Evolutionary conservation across 2,797 vertebrate species (phyloP).

Genomic region (Ptychobarbus kaznakovi): DNA sequence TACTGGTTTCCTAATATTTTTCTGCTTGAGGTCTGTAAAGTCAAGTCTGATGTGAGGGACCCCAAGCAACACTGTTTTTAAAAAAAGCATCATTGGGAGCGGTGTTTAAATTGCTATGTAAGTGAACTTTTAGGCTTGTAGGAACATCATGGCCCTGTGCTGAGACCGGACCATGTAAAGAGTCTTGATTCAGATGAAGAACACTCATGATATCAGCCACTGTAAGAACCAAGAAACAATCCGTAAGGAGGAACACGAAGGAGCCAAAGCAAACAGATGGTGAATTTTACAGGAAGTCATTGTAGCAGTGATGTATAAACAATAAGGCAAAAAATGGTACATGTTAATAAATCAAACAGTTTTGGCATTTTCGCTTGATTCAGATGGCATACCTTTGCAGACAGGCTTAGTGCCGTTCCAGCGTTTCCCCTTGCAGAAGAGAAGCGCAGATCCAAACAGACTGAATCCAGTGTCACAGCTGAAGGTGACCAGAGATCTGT

Average conservation of each 20-base stretch:
- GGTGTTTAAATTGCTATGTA: constrained; percentile 43
- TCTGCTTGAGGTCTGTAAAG: constrained; percentile 18
- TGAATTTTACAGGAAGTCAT: constrained; percentile 12
- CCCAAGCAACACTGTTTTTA: constrained; percentile 29
- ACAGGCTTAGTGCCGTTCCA: constrained; percentile 76
- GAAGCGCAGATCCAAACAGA: constrained; percentile 68
- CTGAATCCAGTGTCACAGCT: constrained; percentile 71
- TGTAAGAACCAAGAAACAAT: constrained; percentile 50
- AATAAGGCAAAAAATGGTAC: background rate
- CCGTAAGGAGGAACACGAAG: background rate
- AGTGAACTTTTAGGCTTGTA: constrained; percentile 43
- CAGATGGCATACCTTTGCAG: constrained; percentile 72
- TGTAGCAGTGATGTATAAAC: background rate
- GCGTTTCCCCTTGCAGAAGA: constrained; percentile 75
- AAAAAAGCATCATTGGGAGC: constrained; percentile 56
- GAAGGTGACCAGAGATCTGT: constrained; percentile 70
- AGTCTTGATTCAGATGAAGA: constrained; percentile 46
- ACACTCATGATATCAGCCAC: constrained; percentile 72
- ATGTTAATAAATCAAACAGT: background rate
- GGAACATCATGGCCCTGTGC: constrained; percentile 50
- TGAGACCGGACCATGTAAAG: constrained; percentile 30
- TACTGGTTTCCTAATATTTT: constrained; percentile 12
- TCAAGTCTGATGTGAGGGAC: constrained; percentile 31
- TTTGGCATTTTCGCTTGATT: background rate
- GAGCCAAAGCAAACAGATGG: constrained; percentile 10